Conservation (phyloP, 2,797 vertebrate genomes). For the Etheostoma perlongum region DNA sequence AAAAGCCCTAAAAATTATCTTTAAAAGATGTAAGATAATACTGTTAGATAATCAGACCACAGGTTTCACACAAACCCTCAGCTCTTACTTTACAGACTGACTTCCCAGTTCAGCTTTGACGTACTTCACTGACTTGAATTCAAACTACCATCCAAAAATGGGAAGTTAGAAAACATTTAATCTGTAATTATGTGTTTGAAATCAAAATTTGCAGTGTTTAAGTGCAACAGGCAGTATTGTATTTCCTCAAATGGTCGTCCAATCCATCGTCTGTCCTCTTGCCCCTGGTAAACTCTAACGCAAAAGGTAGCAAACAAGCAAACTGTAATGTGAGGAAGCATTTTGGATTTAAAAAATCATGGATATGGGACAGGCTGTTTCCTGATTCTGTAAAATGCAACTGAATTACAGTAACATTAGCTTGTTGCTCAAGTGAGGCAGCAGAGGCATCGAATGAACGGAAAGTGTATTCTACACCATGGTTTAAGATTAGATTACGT, state of each 20-base stretch:
- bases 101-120: not conserved
- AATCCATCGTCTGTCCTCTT: not conserved
- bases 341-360: slow-evolving; percentile 15
- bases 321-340: slow-evolving; percentile 15
- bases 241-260: not conserved
- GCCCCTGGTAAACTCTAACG: not conserved
- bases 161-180: not conserved
- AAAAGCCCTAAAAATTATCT: too few relatives aligned
- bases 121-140: not conserved
- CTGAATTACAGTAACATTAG: not conserved
- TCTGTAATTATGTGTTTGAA: not conserved
- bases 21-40: not conserved
- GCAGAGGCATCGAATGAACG: not conserved
- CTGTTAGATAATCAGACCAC: not conserved
- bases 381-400: slow-evolving; percentile 11
- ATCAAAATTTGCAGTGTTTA: not conserved
- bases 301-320: slow-evolving; percentile 5
- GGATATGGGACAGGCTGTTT: not conserved
- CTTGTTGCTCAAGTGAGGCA: not conserved
- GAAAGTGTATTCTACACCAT: not conserved
- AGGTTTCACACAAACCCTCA: not conserved
- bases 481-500: not conserved
- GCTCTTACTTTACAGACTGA: slow-evolving; percentile 7
- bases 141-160: not conserved
- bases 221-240: not conserved